Base-by-base conservation (phyloP, 2,113 vertebrate genomes). In the Corythornis cristatus region DNA sequence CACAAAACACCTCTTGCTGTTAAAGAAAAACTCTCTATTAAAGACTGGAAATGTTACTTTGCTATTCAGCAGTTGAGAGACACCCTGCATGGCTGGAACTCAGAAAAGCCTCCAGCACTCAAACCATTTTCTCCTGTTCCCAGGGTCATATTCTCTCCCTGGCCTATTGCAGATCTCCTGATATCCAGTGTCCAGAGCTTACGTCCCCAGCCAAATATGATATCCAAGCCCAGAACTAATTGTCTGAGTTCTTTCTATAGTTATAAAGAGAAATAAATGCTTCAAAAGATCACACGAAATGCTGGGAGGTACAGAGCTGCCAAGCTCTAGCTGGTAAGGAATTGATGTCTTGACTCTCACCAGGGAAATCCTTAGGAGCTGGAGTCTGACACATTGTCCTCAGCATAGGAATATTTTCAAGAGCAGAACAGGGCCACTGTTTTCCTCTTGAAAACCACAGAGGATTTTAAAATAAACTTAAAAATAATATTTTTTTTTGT, bases 161-260 rank as follows among this genome's bases (percentile, higher is more conserved):
- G 46, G 31, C 11, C 28, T 73, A 15, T 35, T 89, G 43, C 43
- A 81, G 84, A 89, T 58, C 29, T 81, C 70, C 82, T 64, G 31
- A 43, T 91, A 94, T 80, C 79, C 3, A 2, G 77, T 90, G 68
- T 81, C 70, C 10, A 4, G 40, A n/a, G 40, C 28, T 75, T 16
- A 89, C 17, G 12, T 84, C 2, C 0, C 15, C 64, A 83, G 85
- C 78, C 85, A 90, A 80, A 96, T 89, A 91, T 43, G 0, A 73
- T 74, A 95, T 42, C 56, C 75, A 93, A 96, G 56, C 15, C 67
- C 37, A 89, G 42, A 87, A 46, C 33, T 87, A 80, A 85, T 93
- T 89, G 51, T 87, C 67, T 54, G 48, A 51, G 58, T 31, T 93
- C 28, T 42, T 79, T 82, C 66, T 79, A 8, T 19, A 73, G 48